phyloP scores from a whole-genome alignment of 37 sponge, comb jelly and placozoan genomes.

The Cliona cf. orientalis region DNA sequence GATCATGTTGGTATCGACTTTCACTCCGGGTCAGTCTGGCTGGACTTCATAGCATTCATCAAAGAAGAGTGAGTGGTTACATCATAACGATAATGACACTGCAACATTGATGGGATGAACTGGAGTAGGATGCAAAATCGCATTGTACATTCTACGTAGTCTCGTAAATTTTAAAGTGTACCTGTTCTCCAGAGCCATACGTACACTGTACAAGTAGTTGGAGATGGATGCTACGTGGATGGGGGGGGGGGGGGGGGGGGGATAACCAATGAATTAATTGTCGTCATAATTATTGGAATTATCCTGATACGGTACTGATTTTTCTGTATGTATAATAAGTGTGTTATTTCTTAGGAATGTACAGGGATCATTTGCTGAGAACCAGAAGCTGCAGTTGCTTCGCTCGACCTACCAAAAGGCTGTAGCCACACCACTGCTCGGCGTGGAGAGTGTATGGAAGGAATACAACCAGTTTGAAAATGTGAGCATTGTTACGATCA shows the following conservation, averaged over 20 bases:
- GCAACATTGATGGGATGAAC: no score
- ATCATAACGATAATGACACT: no score
- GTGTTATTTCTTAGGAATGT: slow-evolving; percentile 58
- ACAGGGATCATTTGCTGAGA: slow-evolving; percentile 85
- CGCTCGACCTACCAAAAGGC: slow-evolving; percentile 88
- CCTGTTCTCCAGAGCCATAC: not conserved
- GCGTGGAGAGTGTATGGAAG: slow-evolving; percentile 90
- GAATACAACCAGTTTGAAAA: slow-evolving; percentile 91
- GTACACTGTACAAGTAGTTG: not conserved
- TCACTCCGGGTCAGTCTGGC: slow-evolving; percentile 86
- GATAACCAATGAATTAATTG: no score
- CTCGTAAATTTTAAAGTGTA: not conserved
- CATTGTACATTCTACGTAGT: no score
- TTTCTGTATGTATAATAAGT: no score
- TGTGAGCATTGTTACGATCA: no score
- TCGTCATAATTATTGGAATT: no score
- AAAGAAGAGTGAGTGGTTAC: slow-evolving; percentile 71
- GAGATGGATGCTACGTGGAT: no score
- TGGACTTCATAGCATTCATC: slow-evolving; percentile 88
- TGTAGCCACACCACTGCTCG: slow-evolving; percentile 69
- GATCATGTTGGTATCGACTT: slow-evolving; percentile 95
- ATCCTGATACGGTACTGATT: no score
- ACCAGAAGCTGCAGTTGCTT: slow-evolving; percentile 81
- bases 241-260: not conserved
- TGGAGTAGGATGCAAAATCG: no score